Evolutionary conservation across 2,888 invertebrate species (phyloP).

Genomic region (Tetanocera ferruginea): DNA sequence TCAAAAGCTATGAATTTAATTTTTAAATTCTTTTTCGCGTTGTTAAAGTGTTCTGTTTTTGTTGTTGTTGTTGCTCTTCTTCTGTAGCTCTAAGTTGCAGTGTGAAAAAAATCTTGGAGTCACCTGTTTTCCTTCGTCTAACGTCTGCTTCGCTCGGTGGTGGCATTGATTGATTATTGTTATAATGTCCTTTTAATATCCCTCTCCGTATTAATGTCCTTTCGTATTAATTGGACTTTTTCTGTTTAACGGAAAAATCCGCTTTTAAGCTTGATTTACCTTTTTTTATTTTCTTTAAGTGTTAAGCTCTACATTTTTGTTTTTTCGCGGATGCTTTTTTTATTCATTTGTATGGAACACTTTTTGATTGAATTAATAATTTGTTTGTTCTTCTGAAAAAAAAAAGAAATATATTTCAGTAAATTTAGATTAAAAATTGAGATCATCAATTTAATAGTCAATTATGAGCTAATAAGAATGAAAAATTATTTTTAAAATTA

Average conservation of each 20-base stretch:
- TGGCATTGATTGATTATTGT: conserved; percentile 36
- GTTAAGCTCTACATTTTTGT: not conserved
- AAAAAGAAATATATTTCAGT: no score
- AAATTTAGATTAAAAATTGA: no score
- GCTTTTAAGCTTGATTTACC: not conserved
- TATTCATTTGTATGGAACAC: not conserved
- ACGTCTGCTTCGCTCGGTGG: conserved; percentile 11
- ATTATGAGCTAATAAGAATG: no score
- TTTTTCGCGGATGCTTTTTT: not conserved
- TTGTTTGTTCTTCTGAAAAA: no score
- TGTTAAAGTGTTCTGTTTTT: conserved; percentile 15
- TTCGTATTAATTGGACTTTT: not conserved
- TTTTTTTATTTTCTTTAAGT: not conserved
- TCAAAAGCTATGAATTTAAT: conserved; percentile 5
- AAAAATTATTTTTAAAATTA: no score
- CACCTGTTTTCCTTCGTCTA: conserved; percentile 25
- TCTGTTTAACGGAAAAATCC: not conserved
- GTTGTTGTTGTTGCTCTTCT: conserved; percentile 7
- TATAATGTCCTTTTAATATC: not conserved
- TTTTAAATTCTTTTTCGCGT: conserved; percentile 20
- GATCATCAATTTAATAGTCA: no score
- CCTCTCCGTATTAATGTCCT: not conserved
- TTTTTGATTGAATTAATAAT: no score
- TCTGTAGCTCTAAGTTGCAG: not conserved
- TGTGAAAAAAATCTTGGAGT: not conserved